These are phyloP conservation scores for Masticophis lateralis DNA, from an alignment of 2,797 vertebrate genomes.

Conservation along the genomic window DNA sequence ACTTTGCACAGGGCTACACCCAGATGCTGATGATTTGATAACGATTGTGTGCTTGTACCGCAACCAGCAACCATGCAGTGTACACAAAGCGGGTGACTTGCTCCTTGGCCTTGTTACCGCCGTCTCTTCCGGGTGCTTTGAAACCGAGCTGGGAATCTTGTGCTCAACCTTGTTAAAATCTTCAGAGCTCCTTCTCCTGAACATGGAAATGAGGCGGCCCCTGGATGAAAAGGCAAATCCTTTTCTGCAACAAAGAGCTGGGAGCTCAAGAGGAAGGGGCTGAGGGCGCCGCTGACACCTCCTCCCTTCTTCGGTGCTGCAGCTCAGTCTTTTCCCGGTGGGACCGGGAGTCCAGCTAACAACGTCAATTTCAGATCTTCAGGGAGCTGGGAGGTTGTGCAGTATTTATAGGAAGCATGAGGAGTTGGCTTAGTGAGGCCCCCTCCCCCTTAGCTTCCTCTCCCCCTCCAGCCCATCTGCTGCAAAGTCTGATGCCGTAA, in stretches of 20 bases:
- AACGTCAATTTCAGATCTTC: background rate
- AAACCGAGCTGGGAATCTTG: background rate
- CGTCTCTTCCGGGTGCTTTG: background rate
- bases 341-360: background rate
- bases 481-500: background rate
- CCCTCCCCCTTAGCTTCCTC: background rate
- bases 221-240: background rate
- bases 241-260: background rate
- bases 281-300: background rate
- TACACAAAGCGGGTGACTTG: background rate
- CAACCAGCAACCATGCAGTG: background rate
- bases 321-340: too few relatives aligned
- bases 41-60: background rate
- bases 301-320: background rate
- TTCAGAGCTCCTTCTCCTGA: background rate
- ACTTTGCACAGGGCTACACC: background rate
- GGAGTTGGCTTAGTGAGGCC: slow-evolving; percentile 1
- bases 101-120: background rate
- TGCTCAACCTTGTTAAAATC: background rate
- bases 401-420: slow-evolving; percentile 19
- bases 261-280: background rate
- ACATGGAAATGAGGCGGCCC: background rate
- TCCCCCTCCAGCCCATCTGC: slow-evolving; percentile 38
- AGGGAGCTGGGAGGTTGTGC: slow-evolving; percentile 23
- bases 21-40: background rate